Conservation (phyloP, 2,113 vertebrate species). For the Eurypyga helias region DNA sequence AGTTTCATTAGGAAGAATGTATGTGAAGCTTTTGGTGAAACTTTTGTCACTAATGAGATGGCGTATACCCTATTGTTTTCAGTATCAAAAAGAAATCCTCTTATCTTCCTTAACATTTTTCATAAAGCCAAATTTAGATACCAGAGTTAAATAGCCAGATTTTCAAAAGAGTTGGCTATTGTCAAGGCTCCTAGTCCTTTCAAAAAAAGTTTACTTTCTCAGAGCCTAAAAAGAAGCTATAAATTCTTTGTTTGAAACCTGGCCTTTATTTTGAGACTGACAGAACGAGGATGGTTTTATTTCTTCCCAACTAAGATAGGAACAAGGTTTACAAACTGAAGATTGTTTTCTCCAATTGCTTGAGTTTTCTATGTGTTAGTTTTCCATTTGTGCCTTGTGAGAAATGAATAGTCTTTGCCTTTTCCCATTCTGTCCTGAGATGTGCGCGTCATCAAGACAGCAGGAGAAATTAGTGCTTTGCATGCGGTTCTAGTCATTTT, state of each 20-base stretch:
- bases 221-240: background rate
- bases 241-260: background rate
- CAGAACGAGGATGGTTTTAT: background rate
- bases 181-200: background rate
- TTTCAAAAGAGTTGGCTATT: background rate
- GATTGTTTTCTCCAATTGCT: background rate
- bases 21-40: background rate
- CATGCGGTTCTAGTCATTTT: background rate
- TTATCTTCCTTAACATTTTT: background rate
- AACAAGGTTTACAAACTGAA: background rate
- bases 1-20: no score
- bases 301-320: background rate
- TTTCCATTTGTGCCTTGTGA: background rate
- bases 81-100: background rate
- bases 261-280: background rate
- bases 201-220: background rate
- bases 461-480: background rate
- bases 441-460: background rate
- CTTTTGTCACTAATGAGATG: background rate
- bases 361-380: background rate
- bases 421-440: background rate
- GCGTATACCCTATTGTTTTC: background rate
- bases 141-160: background rate
- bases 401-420: background rate
- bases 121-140: background rate